Percentiles rank a stretch among this genome's conserved stretches.
Conservation (phyloP, 1,140 invertebrate genomes). For the Cotesia typhae region DNA sequence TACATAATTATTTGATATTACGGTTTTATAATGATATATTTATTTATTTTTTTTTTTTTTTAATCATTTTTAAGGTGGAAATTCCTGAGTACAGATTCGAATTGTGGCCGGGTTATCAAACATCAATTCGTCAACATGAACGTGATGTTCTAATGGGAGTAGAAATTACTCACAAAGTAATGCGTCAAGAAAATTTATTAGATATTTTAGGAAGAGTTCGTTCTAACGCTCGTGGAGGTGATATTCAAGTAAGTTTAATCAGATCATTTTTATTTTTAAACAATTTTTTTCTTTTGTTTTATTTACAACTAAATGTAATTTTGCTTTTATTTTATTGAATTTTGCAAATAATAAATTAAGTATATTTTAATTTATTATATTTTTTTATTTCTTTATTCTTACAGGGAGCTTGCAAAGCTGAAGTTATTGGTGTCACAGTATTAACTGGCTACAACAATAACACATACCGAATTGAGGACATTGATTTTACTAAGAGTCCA, state of each 20-base stretch:
- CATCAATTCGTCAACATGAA: slow-evolving; percentile 83
- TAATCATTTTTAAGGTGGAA: slow-evolving; percentile 44
- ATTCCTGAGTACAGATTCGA: slow-evolving; percentile 67
- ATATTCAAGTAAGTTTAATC: slow-evolving; percentile 37
- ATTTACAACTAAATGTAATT: slow-evolving; percentile 16
- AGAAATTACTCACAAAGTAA: slow-evolving; percentile 81
- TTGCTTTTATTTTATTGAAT: no score
- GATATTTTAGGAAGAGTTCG: slow-evolving; percentile 65
- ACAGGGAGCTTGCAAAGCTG: slow-evolving; percentile 59
- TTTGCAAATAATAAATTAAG: no score
- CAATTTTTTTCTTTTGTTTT: slow-evolving; percentile 23
- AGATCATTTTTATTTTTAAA: neutral
- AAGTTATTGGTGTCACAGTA: slow-evolving; percentile 69
- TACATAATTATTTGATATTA: no score
- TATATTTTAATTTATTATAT: neutral
- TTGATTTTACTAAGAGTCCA: slow-evolving; percentile 79
- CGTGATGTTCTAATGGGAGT: slow-evolving; percentile 73
- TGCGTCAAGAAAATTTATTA: slow-evolving; percentile 68
- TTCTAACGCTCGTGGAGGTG: neutral
- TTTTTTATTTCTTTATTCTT: slow-evolving; percentile 28
- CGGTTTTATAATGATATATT: no score
- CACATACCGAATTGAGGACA: slow-evolving; percentile 83
- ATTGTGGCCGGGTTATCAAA: slow-evolving; percentile 81
- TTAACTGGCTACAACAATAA: slow-evolving; percentile 79
- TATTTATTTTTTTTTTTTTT: no score